These are phyloP conservation scores for Metaphire vulgaris DNA, from an alignment of 1,140 invertebrate species.

Conservation along the genomic window DNA sequence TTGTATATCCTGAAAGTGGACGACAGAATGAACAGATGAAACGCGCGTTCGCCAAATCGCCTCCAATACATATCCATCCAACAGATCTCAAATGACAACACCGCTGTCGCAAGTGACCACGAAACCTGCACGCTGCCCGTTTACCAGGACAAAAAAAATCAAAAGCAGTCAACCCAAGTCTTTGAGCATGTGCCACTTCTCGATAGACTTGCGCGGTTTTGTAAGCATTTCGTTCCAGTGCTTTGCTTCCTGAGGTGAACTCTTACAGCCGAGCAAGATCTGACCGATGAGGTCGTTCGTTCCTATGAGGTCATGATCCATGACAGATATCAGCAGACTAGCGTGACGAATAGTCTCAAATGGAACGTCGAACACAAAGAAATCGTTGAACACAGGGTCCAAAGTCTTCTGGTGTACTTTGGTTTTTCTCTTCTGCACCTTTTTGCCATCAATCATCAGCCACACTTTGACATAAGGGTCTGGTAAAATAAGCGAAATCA, in stretches of 20 bases:
- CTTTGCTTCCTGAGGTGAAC: slow-evolving; percentile 12
- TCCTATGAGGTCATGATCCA: slow-evolving; percentile 17
- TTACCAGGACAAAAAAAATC: too few relatives aligned
- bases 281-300: slow-evolving; percentile 14
- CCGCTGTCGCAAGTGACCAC: too few relatives aligned
- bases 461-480: slow-evolving; percentile 61
- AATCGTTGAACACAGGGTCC: slow-evolving; percentile 59
- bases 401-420: slow-evolving; percentile 56
- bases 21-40: too few relatives aligned
- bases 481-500: slow-evolving; percentile 36
- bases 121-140: too few relatives aligned
- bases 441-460: slow-evolving; percentile 54
- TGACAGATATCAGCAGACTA: slow-evolving; percentile 12
- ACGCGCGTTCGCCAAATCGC: too few relatives aligned
- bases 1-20: too few relatives aligned
- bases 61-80: too few relatives aligned
- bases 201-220: background rate
- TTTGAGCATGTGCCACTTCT: slow-evolving; percentile 14
- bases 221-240: slow-evolving; percentile 22
- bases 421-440: slow-evolving; percentile 59
- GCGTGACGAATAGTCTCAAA: slow-evolving; percentile 67
- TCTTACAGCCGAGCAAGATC: slow-evolving; percentile 17
- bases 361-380: slow-evolving; percentile 58
- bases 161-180: slow-evolving; percentile 1
- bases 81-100: too few relatives aligned